A percentile compares a stretch with the other conserved stretches of the same genome.
Evolutionary conservation across 2,113 vertebrate genomes (phyloP).

Genomic region (Chamaetylas fuelleborni): DNA sequence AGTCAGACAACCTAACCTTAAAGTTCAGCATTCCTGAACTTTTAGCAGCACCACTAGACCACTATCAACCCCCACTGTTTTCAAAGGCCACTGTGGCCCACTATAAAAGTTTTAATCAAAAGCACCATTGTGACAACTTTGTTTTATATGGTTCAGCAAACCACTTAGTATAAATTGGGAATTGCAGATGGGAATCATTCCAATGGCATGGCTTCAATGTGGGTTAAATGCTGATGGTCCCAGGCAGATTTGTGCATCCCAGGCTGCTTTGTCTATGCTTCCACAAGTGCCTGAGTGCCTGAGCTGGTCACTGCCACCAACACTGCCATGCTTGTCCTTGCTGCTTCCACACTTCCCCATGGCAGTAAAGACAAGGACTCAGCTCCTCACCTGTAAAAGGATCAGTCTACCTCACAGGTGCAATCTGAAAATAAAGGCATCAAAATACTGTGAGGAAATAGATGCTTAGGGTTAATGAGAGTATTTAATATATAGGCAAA

Average conservation of each 20-base stretch:
- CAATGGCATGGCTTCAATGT: not conserved
- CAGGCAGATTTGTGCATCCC: not conserved
- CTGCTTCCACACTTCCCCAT: not conserved
- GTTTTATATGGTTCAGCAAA: conserved; percentile 20
- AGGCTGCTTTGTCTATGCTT: not conserved
- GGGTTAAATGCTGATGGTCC: not conserved
- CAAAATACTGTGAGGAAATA: not conserved
- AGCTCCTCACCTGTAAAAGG: not conserved
- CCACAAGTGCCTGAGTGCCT: accelerated
- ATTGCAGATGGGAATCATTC: not conserved
- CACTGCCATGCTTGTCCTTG: not conserved
- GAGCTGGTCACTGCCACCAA: not conserved
- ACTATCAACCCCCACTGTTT: conserved; percentile 54
- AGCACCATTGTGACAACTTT: conserved; percentile 35
- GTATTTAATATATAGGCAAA: not conserved
- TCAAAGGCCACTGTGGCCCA: conserved; percentile 2
- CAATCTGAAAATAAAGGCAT: not conserved
- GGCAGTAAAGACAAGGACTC: not conserved
- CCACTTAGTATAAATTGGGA: not conserved
- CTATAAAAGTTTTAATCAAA: conserved; percentile 46
- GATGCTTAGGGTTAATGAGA: not conserved
- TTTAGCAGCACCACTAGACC: conserved; percentile 46
- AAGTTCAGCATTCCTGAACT: conserved; percentile 67
- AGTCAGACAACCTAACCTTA: conserved; percentile 67
- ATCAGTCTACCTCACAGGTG: not conserved